Conservation (phyloP, 2,888 invertebrate genomes). For the Cataglyphis cursor region DNA sequence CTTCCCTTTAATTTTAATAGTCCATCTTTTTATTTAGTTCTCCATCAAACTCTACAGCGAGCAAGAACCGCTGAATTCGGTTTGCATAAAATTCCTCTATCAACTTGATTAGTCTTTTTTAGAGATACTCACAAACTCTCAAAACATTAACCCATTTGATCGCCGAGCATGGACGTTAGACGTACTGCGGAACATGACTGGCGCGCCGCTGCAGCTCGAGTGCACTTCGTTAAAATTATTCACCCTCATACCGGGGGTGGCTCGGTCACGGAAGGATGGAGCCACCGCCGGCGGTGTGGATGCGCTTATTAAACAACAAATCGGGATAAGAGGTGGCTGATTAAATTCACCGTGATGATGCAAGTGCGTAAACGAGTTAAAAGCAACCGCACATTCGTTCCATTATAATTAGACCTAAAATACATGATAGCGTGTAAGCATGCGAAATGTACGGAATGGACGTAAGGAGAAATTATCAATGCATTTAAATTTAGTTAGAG, state of each 20-base stretch:
- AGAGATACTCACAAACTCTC: not conserved
- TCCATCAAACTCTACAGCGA: not conserved
- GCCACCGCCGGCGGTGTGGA: slow-evolving; percentile 1
- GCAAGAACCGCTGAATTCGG: not conserved
- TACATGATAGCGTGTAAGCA: not conserved
- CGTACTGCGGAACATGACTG: slow-evolving; percentile 34
- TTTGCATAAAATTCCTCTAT: not conserved
- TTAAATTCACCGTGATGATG: slow-evolving; percentile 34
- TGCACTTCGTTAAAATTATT: slow-evolving; percentile 75
- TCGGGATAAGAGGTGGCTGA: not conserved
- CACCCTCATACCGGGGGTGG: slow-evolving; percentile 54
- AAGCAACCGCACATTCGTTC: not conserved
- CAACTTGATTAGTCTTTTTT: slow-evolving; percentile 7
- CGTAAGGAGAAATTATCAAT: not conserved
- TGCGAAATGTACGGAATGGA: not conserved
- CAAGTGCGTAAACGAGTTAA: slow-evolving; percentile 23
- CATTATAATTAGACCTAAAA: not conserved
- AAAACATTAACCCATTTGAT: slow-evolving; percentile 41
- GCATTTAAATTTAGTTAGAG: not conserved
- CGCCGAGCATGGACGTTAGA: slow-evolving; percentile 29
- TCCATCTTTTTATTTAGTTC: not conserved
- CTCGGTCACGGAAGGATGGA: slow-evolving; percentile 27
- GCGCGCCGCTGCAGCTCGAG: slow-evolving; percentile 66
- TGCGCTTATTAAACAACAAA: slow-evolving; percentile 17
- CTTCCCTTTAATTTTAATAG: no score